Conservation (phyloP, 2,888 invertebrate genomes). For the Apodemia mormo region DNA sequence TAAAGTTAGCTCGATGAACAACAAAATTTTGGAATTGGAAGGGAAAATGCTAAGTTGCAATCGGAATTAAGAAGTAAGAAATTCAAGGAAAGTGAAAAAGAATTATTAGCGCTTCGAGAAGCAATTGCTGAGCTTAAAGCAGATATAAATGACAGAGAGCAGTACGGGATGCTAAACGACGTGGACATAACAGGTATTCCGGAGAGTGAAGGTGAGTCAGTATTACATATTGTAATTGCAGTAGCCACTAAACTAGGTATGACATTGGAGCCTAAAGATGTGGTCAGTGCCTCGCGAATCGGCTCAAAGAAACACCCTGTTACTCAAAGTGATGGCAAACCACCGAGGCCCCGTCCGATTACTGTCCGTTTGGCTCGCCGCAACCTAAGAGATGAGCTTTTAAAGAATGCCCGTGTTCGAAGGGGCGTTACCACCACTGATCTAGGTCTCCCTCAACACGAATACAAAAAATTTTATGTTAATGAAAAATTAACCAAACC, state of each 20-base stretch:
- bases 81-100: not conserved
- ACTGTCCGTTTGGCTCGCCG: not conserved
- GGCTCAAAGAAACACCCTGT: not conserved
- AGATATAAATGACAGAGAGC: not conserved
- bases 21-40: not conserved
- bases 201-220: not conserved
- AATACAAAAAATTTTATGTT: constrained; percentile 2
- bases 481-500: constrained; percentile 25
- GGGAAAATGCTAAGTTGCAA: not conserved
- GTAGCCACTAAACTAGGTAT: constrained; percentile 12
- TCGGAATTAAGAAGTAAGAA: not conserved
- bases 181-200: constrained; percentile 8
- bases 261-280: not conserved
- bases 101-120: not conserved
- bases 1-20: not conserved
- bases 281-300: not conserved
- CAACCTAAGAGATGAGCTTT: not conserved
- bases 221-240: not conserved
- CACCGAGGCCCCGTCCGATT: not conserved
- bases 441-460: not conserved
- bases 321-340: not conserved
- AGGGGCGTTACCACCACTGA: constrained; percentile 8
- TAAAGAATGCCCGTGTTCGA: constrained; percentile 2
- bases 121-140: not conserved
- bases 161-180: not conserved